These are phyloP conservation scores for Periophthalmodon schlosseri DNA, from an alignment of 2,113 vertebrate species.

Conservation along the genomic window DNA sequence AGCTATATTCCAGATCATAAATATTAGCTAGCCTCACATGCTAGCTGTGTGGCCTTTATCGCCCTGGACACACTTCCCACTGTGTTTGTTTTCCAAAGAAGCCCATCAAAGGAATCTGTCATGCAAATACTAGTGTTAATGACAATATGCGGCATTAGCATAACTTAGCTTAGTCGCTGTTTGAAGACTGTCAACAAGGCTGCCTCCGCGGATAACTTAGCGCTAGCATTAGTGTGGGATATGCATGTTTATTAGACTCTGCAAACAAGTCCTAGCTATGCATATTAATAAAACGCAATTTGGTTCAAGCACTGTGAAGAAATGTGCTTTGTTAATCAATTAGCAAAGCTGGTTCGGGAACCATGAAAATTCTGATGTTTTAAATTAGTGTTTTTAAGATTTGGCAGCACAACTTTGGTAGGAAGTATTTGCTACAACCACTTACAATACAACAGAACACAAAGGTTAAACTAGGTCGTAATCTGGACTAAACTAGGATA, in stretches of 20 bases:
- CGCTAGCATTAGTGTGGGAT: background rate
- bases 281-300: background rate
- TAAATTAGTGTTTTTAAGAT: too few species aligned
- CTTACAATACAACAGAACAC: too few species aligned
- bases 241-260: background rate
- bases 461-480: too few species aligned
- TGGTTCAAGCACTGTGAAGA: background rate
- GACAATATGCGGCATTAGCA: constrained; percentile 3
- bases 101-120: constrained; percentile 13
- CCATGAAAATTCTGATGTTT: background rate
- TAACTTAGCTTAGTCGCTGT: background rate
- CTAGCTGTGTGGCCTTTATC: constrained; percentile 4
- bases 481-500: too few species aligned
- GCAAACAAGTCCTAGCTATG: background rate
- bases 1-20: background rate
- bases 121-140: constrained; percentile 10
- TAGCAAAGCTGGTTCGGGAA: background rate
- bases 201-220: background rate
- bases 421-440: too few species aligned
- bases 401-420: too few species aligned
- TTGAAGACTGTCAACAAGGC: constrained; percentile 8
- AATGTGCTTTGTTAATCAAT: background rate
- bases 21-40: background rate
- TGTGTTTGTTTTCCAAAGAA: constrained; percentile 9
- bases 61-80: background rate